Percentiles rank a stretch among this genome's conserved stretches.
These are phyloP conservation scores for Cephalopterus ornatus DNA, from an alignment of 2,113 vertebrate genomes.

Conservation along the genomic window DNA sequence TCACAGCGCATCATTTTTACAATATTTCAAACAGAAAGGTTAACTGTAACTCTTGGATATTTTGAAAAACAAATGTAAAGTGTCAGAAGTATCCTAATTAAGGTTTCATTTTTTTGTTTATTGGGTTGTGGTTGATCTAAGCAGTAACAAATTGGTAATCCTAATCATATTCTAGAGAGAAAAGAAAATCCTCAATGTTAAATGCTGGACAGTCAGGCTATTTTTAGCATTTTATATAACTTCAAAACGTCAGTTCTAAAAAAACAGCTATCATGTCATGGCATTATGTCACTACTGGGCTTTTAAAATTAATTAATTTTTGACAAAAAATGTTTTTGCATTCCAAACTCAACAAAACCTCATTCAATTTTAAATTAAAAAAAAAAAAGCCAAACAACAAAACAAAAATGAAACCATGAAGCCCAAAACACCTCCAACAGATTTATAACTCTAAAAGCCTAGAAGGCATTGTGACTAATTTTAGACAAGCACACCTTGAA, in stretches of 20 bases:
- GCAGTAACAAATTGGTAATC: not conserved
- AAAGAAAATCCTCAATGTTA: not conserved
- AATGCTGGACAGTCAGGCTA: accelerated
- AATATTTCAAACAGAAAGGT: not conserved
- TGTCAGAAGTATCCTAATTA: not conserved
- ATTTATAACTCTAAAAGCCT: not conserved
- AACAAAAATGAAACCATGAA: not conserved
- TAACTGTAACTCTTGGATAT: not conserved
- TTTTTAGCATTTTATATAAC: not conserved
- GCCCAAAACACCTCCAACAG: not conserved
- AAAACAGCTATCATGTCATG: not conserved
- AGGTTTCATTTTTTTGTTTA: not conserved
- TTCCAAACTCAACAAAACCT: not conserved
- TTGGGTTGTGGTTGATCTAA: not conserved
- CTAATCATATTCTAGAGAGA: not conserved
- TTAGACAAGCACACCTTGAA: not conserved
- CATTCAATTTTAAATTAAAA: not conserved
- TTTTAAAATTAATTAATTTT: not conserved
- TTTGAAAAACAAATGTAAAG: not conserved
- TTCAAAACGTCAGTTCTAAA: not conserved
- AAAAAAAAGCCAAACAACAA: not conserved
- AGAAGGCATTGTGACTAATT: not conserved
- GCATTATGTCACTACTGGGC: not conserved
- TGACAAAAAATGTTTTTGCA: not conserved
- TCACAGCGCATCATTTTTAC: not conserved